phyloP scores from a whole-genome alignment of 2,797 vertebrate genomes.

The Pogoniulus pusillus region DNA sequence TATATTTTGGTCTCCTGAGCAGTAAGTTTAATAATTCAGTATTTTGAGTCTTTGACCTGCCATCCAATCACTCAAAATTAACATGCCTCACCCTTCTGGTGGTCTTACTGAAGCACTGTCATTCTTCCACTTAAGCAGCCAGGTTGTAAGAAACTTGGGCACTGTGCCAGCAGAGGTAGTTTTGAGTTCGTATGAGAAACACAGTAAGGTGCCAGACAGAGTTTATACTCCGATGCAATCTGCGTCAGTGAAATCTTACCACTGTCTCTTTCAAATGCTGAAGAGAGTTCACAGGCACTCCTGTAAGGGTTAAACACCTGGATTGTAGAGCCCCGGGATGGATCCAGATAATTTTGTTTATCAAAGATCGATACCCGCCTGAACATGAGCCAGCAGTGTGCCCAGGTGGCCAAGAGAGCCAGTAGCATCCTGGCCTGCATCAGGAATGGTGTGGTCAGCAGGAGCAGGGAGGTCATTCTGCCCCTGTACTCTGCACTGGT shows the following conservation, averaged over 20 bases:
- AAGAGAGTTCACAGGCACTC: not conserved
- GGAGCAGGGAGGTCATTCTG: too few species aligned
- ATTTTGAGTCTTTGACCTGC: not conserved
- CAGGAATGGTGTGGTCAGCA: too few species aligned
- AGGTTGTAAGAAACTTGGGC: not conserved
- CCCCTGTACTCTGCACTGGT: too few species aligned
- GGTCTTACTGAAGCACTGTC: not conserved
- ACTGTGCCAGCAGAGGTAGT: accelerated
- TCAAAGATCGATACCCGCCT: too few species aligned
- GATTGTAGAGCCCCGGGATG: not conserved
- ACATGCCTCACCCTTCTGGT: not conserved
- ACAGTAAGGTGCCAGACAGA: not conserved
- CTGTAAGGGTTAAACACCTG: not conserved
- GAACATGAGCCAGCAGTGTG: too few species aligned
- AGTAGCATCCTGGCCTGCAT: too few species aligned
- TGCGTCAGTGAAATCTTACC: not conserved
- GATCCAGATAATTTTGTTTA: not conserved
- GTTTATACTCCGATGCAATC: not conserved
- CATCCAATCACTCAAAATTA: not conserved
- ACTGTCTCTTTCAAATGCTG: not conserved
- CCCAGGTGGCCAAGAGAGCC: too few species aligned
- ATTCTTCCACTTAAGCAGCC: not conserved
- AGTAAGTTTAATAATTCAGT: not conserved
- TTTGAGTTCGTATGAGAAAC: not conserved
- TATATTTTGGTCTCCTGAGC: not conserved